These are phyloP conservation scores for Corticium candelabrum DNA, from an alignment of 37 sponge, comb jelly and placozoan species.

Conservation along the genomic window DNA sequence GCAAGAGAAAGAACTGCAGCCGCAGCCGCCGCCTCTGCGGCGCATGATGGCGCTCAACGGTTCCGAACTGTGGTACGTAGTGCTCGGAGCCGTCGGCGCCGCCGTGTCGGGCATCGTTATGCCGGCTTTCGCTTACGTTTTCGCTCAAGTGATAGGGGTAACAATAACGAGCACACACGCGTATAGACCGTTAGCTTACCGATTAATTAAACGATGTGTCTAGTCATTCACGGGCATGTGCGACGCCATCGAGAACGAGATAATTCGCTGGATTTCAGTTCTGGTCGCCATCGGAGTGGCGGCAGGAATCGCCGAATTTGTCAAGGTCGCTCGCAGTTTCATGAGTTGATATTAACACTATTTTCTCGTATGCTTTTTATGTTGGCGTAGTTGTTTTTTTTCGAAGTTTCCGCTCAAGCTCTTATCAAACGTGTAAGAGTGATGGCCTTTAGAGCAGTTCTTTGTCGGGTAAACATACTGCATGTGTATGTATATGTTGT, in stretches of 20 bases:
- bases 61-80: neutral
- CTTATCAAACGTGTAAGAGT: neutral
- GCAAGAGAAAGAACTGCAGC: too few relatives aligned
- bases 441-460: neutral
- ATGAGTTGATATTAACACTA: too few relatives aligned
- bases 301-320: neutral
- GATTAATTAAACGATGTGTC: neutral
- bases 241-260: neutral
- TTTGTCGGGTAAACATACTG: neutral
- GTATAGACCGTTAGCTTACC: neutral
- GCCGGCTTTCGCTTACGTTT: conserved; percentile 24
- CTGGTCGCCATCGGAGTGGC: neutral
- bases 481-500: too few relatives aligned
- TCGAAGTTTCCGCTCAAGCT: neutral
- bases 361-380: too few relatives aligned
- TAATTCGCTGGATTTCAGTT: neutral
- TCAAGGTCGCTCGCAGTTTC: conserved; percentile 1
- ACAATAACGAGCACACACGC: neutral
- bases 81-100: conserved; percentile 20
- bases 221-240: neutral
- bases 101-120: conserved; percentile 9
- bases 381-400: too few relatives aligned
- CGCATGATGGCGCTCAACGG: neutral
- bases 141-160: conserved; percentile 19
- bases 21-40: neutral